Evolutionary conservation across 2,113 vertebrate genomes (phyloP), one percentile per base, ranked within the genome.

Genomic region (Chloropsis hardwickii): DNA sequence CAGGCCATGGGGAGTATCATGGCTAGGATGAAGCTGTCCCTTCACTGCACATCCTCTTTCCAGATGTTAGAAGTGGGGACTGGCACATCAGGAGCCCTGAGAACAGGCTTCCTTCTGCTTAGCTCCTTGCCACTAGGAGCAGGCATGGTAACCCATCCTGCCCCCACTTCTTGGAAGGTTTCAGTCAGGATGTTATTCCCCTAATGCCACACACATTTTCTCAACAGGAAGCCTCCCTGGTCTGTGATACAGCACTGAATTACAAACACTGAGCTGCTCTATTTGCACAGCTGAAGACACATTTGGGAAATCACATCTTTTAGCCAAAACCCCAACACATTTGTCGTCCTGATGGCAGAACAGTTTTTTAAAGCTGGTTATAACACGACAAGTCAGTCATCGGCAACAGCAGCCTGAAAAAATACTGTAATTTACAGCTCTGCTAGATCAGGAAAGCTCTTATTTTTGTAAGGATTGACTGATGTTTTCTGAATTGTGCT

Each of bases 341-440:
- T 94, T 50, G 31, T 67, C 89, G 83, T 94, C 64, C 50, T 22
- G 77, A 92, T 81, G 64, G 86, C 69, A 91, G 50, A 91, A 42
- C 28, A 70, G 72, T 57, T 94, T 88, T 95, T 84, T 57, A 9
- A 88, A 89, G 64, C 42, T 73, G 54, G 77, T 73, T 86, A 31
- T 62, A 94, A 66, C 54, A 70, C 0, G 4, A 69, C 64, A 77
- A 89, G 80, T 47, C 93, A 83, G 80, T 94, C 80, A 91, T 29
- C 80, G 66, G 67, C 86, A 94, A 53, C 45, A 66, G 58, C 89
- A 81, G 60, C 69, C 77, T 89, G 80, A 89, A 64, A 94, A 95
- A 95, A 95, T 58, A 86, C 81, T 88, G 77, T 77, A 95, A 94
- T 92, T 96, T 96, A 83, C 80, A 92, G 57, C 79, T 80, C 66